Percentiles rank a stretch among this genome's conserved stretches.
Evolutionary conservation across 1,140 invertebrate genomes (phyloP).

Genomic region (Geopemphigus sp.): DNA sequence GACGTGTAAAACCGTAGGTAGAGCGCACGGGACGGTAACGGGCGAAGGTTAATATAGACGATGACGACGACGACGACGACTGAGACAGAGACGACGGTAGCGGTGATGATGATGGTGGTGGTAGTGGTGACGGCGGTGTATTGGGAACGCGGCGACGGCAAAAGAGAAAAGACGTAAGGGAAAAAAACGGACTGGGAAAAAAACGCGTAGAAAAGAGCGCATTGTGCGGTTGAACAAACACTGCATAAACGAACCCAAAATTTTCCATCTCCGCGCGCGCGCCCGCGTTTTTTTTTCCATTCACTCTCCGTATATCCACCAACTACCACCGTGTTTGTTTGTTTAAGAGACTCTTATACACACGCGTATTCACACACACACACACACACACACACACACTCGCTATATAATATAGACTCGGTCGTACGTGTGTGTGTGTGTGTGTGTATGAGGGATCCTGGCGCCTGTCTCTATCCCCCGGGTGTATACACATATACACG

Average conservation of each 20-base stretch:
- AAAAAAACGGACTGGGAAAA: neutral
- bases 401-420: too few relatives aligned
- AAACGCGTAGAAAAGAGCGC: constrained; percentile 25
- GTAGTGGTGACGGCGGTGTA: too few relatives aligned
- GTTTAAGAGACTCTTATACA: neutral
- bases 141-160: neutral
- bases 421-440: too few relatives aligned
- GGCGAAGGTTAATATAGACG: too few relatives aligned
- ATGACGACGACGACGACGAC: too few relatives aligned
- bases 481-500: neutral
- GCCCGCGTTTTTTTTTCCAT: neutral
- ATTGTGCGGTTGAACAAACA: constrained; percentile 47
- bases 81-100: too few relatives aligned
- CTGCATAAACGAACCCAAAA: constrained; percentile 34
- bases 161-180: constrained; percentile 28
- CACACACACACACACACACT: neutral
- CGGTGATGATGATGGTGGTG: too few relatives aligned
- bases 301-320: neutral
- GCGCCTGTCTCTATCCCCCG: neutral
- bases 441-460: too few relatives aligned
- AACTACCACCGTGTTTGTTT: constrained; percentile 38
- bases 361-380: neutral
- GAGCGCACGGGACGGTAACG: too few relatives aligned
- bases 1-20: too few relatives aligned
- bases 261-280: constrained; percentile 3